A percentile compares a stretch with the other conserved stretches of the same genome.
Evolutionary conservation across 2,113 vertebrate genomes (phyloP).

Genomic region (Psephotus haematonotus): DNA sequence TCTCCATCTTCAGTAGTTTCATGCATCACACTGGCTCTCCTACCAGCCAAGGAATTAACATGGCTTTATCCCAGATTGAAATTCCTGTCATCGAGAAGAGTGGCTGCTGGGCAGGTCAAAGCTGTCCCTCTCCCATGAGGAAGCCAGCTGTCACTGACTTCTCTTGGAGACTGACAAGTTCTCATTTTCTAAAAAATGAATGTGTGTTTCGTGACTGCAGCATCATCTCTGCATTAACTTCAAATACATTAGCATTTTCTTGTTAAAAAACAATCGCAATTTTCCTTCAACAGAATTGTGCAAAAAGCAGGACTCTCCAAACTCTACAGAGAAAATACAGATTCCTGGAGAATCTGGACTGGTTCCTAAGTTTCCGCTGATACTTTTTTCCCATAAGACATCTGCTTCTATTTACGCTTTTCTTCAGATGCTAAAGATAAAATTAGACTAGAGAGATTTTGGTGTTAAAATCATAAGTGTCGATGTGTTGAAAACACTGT

Average conservation of each 20-base stretch:
- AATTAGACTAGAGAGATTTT: background rate
- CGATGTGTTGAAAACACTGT: background rate
- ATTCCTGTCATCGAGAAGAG: background rate
- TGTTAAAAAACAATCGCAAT: rapidly evolving
- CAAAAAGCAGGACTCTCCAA: background rate
- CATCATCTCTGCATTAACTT: background rate
- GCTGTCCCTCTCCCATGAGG: background rate
- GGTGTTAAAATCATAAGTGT: background rate
- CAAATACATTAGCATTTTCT: background rate
- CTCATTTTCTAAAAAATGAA: background rate
- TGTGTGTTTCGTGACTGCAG: background rate
- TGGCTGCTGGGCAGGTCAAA: background rate
- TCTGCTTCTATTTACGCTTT: background rate
- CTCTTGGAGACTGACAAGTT: background rate
- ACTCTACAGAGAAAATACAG: background rate
- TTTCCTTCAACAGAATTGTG: background rate
- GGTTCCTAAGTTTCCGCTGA: background rate
- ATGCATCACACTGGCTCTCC: background rate
- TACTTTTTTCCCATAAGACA: background rate
- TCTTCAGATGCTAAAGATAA: background rate
- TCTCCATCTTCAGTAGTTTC: background rate
- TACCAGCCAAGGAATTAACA: background rate
- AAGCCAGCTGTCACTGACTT: rapidly evolving
- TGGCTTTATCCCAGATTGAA: background rate
- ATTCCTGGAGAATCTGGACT: background rate